Base-by-base conservation (phyloP, 2,113 vertebrate genomes). In the Cynocephalus volans region DNA sequence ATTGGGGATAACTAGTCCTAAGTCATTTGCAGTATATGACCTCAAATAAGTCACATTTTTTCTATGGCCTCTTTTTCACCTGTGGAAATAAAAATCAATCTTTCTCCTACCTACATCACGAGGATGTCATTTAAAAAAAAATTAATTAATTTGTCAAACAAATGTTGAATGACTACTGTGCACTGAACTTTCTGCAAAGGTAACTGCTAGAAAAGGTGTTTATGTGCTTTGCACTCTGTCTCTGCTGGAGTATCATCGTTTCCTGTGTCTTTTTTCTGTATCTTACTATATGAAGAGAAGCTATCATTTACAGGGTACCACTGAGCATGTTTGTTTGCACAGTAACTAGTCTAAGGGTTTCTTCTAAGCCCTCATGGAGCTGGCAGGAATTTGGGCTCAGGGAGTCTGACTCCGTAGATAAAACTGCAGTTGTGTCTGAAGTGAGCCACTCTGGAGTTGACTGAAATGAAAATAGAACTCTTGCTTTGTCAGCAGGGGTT, bases 351-450 rank as follows among this genome's bases (percentile, higher is more conserved):
- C 45, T 33, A 62, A 77, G 72, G 58, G 9, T 77, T 87, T 85
- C 48, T 31, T 62, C 3, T 18, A 88, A 88, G 33, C 8, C 13
- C 31, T 18, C 10, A 0, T 7, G 72, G 14, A 13, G 2, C 50
- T 21, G 26, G 33, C 41, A 70, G 93, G 77, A 50, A 58, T 56
- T 72, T 69, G 77, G 65, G 54, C 48, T 60, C 45, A 10, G 67
- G 28, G 62, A 84, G 41, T 85, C 9, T n/a, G 64, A 90, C 88
- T 92, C 13, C n/a, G 75, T 28, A 48, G 45, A 13, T 62, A 87
- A 79, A 64, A 52, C 56, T 87, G n/a, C 13, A 8, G 31, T 87
- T 96, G 75, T 79, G 75, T 79, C 67, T 95, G 31, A 90, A 89
- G 54, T 73, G 52, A 70, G 60, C 58, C 81, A 33, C 83, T 95